Percentiles rank a stretch among this genome's conserved stretches.
Conservation (phyloP, 2,797 vertebrate species). For the Anas bernieri region DNA sequence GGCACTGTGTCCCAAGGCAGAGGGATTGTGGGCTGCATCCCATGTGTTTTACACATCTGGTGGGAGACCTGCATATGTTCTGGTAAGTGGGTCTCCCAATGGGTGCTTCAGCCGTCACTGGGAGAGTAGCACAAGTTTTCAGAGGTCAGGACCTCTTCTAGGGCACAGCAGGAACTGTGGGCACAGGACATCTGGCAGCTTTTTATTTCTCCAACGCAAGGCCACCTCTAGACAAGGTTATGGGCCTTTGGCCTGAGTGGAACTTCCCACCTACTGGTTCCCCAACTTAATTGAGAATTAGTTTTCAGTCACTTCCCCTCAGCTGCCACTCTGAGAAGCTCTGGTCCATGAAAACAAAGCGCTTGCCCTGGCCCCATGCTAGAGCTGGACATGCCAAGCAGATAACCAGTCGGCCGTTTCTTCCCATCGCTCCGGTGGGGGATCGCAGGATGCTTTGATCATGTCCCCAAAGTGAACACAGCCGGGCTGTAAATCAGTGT, state of each 20-base stretch:
- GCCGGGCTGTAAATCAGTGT: constrained; percentile 57
- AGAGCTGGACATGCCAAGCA: constrained; percentile 58
- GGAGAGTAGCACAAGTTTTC: neutral
- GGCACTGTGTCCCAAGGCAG: neutral
- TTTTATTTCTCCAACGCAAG: constrained; percentile 27
- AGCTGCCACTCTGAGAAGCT: constrained; percentile 52
- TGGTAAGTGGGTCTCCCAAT: neutral
- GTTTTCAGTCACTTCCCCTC: constrained; percentile 57
- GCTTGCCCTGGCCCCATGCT: constrained; percentile 45
- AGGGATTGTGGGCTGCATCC: neutral
- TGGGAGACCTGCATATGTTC: neutral
- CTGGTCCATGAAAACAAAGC: constrained; percentile 69
- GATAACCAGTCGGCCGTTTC: constrained; percentile 57
- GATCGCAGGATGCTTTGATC: constrained; percentile 43
- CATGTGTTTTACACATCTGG: neutral
- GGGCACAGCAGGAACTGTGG: neutral
- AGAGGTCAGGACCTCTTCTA: neutral
- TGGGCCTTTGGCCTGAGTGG: neutral
- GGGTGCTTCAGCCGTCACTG: neutral
- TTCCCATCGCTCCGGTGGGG: constrained; percentile 48
- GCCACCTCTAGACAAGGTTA: neutral
- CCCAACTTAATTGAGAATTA: constrained; percentile 66
- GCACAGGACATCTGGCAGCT: neutral
- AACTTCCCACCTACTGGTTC: constrained; percentile 59
- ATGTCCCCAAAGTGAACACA: constrained; percentile 36